Evolutionary conservation across 2,797 vertebrate genomes (phyloP), one percentile per base, ranked within the genome.

Genomic region (Sternotherus odoratus): DNA sequence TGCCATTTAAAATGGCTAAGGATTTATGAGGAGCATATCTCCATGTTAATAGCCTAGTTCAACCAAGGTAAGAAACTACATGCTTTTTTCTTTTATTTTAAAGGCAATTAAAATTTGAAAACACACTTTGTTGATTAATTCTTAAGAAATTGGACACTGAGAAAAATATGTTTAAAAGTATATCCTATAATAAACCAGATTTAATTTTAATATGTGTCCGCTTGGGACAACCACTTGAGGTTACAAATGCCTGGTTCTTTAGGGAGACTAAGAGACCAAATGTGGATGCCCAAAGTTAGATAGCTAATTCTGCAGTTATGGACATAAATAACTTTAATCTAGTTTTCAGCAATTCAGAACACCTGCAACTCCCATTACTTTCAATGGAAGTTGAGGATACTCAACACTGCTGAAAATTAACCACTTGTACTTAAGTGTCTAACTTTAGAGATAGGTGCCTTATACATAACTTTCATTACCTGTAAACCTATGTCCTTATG

Each of bases 91-190:
- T n/a, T 66, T 53, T 60, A 43, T 96, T 96, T 89, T 63, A 93
- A 92, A 95, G n/a, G 5, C 33, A 57, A 90, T 91, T 89, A 54
- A 87, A 93, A 94, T 83, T 81, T 91, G 51, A 91, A 93, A 84
- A 72, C 30, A 84, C 3, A 89, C 6, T 83, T 89, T 85, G 28
- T 72, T 77, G 43, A 87, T 85, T 83, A 88, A 43, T 88, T 81
- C 19, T 56, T 93, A 91, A 86, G n/a, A 90, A 26, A 80, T 33
- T 3, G 9, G 83, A 26, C 56, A 36, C 89, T 72, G 11, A 0
- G 2, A 13, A 82, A 88, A 12, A 51, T 82, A 53, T 90, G 91
- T 87, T 74, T 13, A 60, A 91, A 95, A 80, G 60, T 33, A 46
- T 2, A 5, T 63, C 83, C 21, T 60, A 60, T 16, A 75, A 43